Percentiles rank a stretch among this genome's conserved stretches.
Evolutionary conservation across 2,797 vertebrate species (phyloP).

Genomic region (Alca torda): DNA sequence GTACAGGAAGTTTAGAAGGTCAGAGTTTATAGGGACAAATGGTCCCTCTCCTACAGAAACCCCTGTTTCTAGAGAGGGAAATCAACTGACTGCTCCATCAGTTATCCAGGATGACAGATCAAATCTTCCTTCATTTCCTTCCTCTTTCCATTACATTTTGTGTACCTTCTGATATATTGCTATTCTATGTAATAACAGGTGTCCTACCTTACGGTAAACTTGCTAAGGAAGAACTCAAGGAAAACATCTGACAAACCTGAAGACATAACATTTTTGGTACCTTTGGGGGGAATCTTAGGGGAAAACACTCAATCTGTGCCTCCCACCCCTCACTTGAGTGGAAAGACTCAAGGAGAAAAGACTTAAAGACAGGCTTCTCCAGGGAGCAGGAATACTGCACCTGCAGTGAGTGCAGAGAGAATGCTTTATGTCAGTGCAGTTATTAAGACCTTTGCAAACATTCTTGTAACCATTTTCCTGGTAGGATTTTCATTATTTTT

Average conservation of each 20-base stretch:
- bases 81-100: background rate
- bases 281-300: background rate
- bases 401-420: slow-evolving; percentile 57
- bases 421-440: slow-evolving; percentile 60
- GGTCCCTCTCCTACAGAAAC: background rate
- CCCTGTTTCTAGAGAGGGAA: background rate
- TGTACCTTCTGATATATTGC: slow-evolving; percentile 30
- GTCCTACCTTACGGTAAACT: background rate
- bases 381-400: slow-evolving; percentile 43
- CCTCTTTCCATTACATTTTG: background rate
- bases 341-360: slow-evolving; percentile 44
- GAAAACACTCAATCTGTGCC: slow-evolving; percentile 17
- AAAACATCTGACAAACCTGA: slow-evolving; percentile 34
- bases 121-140: slow-evolving; percentile 50
- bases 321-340: slow-evolving; percentile 21
- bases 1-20: background rate
- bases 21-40: background rate
- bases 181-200: background rate
- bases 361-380: slow-evolving; percentile 28
- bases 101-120: background rate
- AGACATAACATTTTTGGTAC: background rate
- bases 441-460: slow-evolving; percentile 34
- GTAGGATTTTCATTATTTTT: background rate
- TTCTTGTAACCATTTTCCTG: background rate
- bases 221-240: background rate